Evolutionary conservation across 1,140 invertebrate species (phyloP).

Genomic region (Colletes latitarsis): DNA sequence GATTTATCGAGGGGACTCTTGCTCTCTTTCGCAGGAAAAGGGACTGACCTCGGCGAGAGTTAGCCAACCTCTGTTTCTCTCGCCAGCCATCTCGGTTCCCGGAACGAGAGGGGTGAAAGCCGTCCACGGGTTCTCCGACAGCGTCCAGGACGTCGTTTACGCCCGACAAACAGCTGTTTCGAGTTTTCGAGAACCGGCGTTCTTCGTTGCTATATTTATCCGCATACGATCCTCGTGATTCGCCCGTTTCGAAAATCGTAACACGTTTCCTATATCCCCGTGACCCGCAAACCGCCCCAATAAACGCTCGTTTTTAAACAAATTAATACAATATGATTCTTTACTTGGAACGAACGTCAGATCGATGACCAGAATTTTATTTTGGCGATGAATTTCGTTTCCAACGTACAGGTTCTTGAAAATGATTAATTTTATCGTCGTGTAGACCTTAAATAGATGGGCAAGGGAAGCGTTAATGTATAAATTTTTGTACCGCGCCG

Average conservation of each 20-base stretch:
- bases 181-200: background rate
- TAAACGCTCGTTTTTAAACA: too few relatives aligned
- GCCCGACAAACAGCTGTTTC: conserved; percentile 21
- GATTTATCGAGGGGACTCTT: conserved; percentile 60
- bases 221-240: background rate
- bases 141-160: conserved; percentile 1
- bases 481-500: too few relatives aligned
- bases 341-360: too few relatives aligned
- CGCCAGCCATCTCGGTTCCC: background rate
- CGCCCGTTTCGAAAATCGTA: background rate
- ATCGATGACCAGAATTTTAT: too few relatives aligned
- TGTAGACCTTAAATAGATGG: too few relatives aligned
- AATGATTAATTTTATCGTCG: too few relatives aligned
- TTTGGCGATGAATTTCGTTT: too few relatives aligned
- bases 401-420: too few relatives aligned
- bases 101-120: background rate
- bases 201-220: background rate
- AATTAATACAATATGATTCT: too few relatives aligned
- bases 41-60: conserved; percentile 30
- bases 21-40: conserved; percentile 35
- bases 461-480: too few relatives aligned
- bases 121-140: background rate
- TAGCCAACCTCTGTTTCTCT: conserved; percentile 2
- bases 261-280: background rate
- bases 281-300: too few relatives aligned